Evolutionary conservation across 2,113 vertebrate species (phyloP).

Genomic region (Antechinus flavipes): DNA sequence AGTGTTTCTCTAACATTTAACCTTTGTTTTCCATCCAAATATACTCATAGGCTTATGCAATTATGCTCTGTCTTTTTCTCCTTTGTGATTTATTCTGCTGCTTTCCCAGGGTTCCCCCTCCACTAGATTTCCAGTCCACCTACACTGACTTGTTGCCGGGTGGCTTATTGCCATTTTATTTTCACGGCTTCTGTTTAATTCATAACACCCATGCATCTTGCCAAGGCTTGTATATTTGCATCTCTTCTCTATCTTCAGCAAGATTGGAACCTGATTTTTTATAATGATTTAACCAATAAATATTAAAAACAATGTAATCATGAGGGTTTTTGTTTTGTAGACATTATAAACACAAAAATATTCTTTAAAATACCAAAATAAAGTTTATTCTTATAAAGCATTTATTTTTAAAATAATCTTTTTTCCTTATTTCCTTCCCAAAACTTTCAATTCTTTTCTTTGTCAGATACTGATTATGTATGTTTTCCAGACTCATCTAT

Average conservation of each 20-base stretch:
- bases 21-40: slow-evolving; percentile 20
- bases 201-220: background rate
- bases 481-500: background rate
- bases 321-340: slow-evolving; percentile 26
- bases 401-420: background rate
- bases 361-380: background rate
- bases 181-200: background rate
- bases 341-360: background rate
- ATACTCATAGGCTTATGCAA: background rate
- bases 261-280: slow-evolving; percentile 10
- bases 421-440: background rate
- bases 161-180: background rate
- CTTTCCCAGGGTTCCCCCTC: background rate
- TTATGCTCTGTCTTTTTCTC: slow-evolving; percentile 32
- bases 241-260: background rate
- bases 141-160: background rate
- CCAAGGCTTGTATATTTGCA: background rate
- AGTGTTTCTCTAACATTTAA: background rate
- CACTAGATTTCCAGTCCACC: background rate
- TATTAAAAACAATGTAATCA: background rate
- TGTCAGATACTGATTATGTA: background rate
- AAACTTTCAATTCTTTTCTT: slow-evolving; percentile 13
- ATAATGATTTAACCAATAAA: background rate
- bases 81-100: background rate
- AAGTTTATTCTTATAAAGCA: background rate